Percentiles rank a stretch among this genome's conserved stretches.
Conservation (phyloP, 2,113 vertebrate species). For the Oryzias woworae region DNA sequence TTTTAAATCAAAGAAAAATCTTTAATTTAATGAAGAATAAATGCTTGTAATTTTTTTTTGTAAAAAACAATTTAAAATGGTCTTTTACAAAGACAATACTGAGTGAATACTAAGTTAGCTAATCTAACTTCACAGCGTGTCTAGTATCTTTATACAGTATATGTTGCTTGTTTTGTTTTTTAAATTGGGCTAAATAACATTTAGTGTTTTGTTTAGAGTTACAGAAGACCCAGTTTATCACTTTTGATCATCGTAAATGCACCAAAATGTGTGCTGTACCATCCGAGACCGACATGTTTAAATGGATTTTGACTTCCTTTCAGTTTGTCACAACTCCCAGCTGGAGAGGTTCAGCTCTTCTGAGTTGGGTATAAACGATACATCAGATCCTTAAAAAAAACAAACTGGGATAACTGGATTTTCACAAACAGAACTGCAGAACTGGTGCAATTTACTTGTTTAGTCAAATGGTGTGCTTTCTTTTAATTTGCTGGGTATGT, state of each 20-base stretch:
- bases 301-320: conserved; percentile 30
- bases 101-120: background rate
- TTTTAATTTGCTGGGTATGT: conserved; percentile 76
- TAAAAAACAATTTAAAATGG: background rate
- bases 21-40: background rate
- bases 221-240: no score
- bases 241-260: no score
- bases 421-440: conserved; percentile 65
- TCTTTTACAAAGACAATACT: background rate
- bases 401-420: conserved; percentile 72
- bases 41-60: background rate
- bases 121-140: no score
- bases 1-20: background rate
- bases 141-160: no score
- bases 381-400: conserved; percentile 70
- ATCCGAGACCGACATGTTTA: conserved; percentile 49
- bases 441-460: conserved; percentile 76
- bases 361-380: conserved; percentile 57
- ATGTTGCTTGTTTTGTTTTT: no score
- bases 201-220: no score
- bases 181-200: no score
- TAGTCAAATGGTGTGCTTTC: conserved; percentile 76
- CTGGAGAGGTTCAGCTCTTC: conserved; percentile 37
- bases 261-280: background rate
- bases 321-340: conserved; percentile 38